These are phyloP conservation scores for Hemaris fuciformis DNA, from an alignment of 2,888 invertebrate genomes.

Conservation along the genomic window DNA sequence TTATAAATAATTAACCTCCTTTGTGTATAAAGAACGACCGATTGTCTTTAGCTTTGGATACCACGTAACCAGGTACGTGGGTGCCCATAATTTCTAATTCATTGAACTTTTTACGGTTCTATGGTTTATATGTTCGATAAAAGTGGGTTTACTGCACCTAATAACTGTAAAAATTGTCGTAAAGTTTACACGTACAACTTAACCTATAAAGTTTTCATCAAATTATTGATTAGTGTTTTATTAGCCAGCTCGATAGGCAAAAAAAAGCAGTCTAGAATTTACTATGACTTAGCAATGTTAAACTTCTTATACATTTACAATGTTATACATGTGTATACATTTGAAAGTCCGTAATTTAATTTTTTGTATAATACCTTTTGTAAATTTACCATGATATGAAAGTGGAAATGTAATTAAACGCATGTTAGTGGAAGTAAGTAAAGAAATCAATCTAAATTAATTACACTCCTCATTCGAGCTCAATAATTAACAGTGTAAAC, in stretches of 20 bases:
- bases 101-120: conserved; percentile 23
- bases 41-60: conserved; percentile 27
- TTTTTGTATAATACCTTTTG: no score
- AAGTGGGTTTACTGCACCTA: neutral
- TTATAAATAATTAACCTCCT: conserved; percentile 11
- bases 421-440: no score
- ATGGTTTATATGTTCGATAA: neutral
- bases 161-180: neutral
- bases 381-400: no score
- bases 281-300: conserved; percentile 5
- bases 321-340: no score
- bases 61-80: conserved; percentile 31
- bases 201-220: neutral
- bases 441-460: no score
- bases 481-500: neutral
- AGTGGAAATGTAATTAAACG: no score
- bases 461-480: neutral
- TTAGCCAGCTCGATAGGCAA: neutral
- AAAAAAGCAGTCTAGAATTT: conserved; percentile 5
- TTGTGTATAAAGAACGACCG: conserved; percentile 23
- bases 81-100: conserved; percentile 27
- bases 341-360: no score
- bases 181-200: neutral
- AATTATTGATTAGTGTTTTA: conserved; percentile 12
- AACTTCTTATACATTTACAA: neutral